These are phyloP conservation scores for Sarcophaga subvicina DNA, from an alignment of 2,888 invertebrate species.

Conservation along the genomic window DNA sequence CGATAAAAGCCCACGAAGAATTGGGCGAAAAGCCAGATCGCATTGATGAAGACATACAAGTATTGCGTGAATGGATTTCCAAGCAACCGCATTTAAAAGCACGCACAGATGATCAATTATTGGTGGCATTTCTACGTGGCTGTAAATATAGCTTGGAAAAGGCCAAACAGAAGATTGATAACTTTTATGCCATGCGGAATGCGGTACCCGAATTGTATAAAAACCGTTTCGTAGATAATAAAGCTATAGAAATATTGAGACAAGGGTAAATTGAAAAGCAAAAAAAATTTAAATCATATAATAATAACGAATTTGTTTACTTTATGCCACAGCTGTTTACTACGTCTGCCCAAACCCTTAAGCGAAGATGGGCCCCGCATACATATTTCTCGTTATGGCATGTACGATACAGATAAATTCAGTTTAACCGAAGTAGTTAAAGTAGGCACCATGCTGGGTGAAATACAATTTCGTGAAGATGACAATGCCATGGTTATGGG, in stretches of 20 bases:
- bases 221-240: constrained; percentile 78
- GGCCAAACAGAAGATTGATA: constrained; percentile 84
- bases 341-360: constrained; percentile 78
- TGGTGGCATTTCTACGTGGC: constrained; percentile 83
- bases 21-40: constrained; percentile 83
- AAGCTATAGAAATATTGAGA: constrained; percentile 76
- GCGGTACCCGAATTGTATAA: constrained; percentile 85
- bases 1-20: constrained; percentile 81
- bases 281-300: neutral
- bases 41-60: constrained; percentile 79
- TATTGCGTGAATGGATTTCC: constrained; percentile 83
- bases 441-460: constrained; percentile 84
- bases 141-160: constrained; percentile 84
- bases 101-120: constrained; percentile 82
- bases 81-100: constrained; percentile 83
- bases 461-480: constrained; percentile 85
- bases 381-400: constrained; percentile 83
- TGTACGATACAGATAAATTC: constrained; percentile 82
- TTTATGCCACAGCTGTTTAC: constrained; percentile 73
- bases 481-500: constrained; percentile 85
- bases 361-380: constrained; percentile 83
- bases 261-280: constrained; percentile 74
- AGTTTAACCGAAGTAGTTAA: constrained; percentile 83
- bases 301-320: neutral
- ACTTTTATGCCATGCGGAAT: constrained; percentile 84